Evolutionary conservation across 1,140 invertebrate genomes (phyloP).

Genomic region (Hydropsyche tenuis): DNA sequence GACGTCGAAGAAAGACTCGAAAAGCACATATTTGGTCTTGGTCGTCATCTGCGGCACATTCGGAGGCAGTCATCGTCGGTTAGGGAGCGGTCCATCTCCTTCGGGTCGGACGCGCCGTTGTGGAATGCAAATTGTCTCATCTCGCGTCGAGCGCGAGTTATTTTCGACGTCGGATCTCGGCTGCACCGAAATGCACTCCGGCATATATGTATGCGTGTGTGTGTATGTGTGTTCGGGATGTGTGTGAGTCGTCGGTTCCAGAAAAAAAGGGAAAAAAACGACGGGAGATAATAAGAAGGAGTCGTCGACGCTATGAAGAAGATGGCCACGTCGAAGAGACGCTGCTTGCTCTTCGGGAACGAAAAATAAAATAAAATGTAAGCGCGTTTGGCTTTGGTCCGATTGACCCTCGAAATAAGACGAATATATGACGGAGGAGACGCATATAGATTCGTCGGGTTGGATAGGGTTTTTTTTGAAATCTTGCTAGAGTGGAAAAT

Average conservation of each 20-base stretch:
- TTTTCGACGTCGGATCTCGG: constrained; percentile 49
- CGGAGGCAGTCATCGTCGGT: not conserved
- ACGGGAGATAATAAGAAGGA: constrained; percentile 37
- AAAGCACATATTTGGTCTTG: constrained; percentile 1
- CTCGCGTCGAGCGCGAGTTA: constrained; percentile 42
- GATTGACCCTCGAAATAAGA: constrained; percentile 12
- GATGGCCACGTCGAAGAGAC: constrained; percentile 17
- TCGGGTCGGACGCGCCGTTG: constrained; percentile 34
- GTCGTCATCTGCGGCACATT: not conserved
- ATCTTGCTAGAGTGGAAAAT: not conserved
- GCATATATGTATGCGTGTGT: not conserved
- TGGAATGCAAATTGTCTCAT: constrained; percentile 51
- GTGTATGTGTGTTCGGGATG: too few relatives aligned
- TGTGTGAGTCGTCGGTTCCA: too few relatives aligned
- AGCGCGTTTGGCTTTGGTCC: constrained; percentile 17
- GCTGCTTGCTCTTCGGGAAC: constrained; percentile 9
- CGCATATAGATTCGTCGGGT: too few relatives aligned
- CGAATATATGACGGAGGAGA: not conserved
- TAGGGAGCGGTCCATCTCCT: not conserved
- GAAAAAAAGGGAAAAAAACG: constrained; percentile 29
- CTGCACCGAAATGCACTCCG: constrained; percentile 41
- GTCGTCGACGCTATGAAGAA: constrained; percentile 14
- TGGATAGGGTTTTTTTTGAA: too few relatives aligned
- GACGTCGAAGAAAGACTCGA: not conserved
- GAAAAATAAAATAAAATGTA: constrained; percentile 36